These are phyloP conservation scores for Catocala fraxini DNA, from an alignment of 2,888 invertebrate genomes.

Conservation along the genomic window DNA sequence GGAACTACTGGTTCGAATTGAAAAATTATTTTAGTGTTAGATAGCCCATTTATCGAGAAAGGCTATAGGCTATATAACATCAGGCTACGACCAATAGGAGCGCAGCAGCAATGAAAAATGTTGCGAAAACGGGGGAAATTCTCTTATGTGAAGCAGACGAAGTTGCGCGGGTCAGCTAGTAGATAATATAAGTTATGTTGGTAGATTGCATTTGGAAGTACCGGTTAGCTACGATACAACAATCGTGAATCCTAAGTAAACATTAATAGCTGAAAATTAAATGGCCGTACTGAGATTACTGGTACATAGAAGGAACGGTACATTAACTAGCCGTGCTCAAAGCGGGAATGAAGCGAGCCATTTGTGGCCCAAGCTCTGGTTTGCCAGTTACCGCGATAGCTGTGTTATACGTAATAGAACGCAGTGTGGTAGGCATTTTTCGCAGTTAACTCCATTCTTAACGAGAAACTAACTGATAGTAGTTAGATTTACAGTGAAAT, in stretches of 20 bases:
- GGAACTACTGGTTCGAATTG: too few species aligned
- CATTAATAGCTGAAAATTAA: conserved; percentile 49
- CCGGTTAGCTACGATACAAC: conserved; percentile 22
- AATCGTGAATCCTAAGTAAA: conserved; percentile 48
- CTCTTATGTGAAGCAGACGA: too few species aligned
- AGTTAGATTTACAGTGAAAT: conserved; percentile 21
- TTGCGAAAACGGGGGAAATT: too few species aligned
- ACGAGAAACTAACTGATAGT: conserved; percentile 38
- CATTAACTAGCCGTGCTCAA: conserved; percentile 61
- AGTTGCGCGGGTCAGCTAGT: too few species aligned
- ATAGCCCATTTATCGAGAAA: too few species aligned
- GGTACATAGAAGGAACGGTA: conserved; percentile 60
- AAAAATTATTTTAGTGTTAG: too few species aligned
- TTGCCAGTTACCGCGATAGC: conserved; percentile 40
- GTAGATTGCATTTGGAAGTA: too few species aligned
- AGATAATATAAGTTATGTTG: too few species aligned
- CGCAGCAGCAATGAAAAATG: too few species aligned
- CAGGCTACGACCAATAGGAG: too few species aligned
- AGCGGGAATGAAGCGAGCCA: conserved; percentile 61
- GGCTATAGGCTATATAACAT: too few species aligned
- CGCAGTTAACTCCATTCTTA: conserved; percentile 35
- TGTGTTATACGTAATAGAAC: conserved; percentile 38
- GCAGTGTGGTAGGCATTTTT: conserved; percentile 32
- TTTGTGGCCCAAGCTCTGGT: conserved; percentile 59
- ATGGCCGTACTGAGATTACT: conserved; percentile 50